Evolutionary conservation across 2,888 invertebrate genomes (phyloP), one percentile per base, ranked within the genome.

Genomic region (Bibio marci): DNA sequence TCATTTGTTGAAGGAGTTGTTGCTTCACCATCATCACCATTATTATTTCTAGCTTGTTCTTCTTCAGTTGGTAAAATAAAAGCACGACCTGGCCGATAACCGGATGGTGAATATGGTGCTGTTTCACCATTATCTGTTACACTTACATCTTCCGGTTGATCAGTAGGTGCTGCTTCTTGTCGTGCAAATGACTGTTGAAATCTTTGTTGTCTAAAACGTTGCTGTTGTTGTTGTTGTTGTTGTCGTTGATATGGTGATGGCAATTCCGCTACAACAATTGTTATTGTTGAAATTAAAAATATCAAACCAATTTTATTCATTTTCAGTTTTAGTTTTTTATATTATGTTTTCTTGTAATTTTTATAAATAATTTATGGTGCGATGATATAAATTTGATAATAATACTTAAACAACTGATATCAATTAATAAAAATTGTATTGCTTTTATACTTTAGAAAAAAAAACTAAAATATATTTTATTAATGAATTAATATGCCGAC

Each of bases 351-450:
- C n/a, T n/a, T n/a, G n/a, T n/a, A n/a, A n/a, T n/a, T n/a, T n/a
- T n/a, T n/a, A n/a, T n/a, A n/a, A n/a, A n/a, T n/a, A n/a, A n/a
- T n/a, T n/a, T n/a, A n/a, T n/a, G n/a, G n/a, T n/a, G n/a, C n/a
- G n/a, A n/a, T n/a, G n/a, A n/a, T n/a, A n/a, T n/a, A n/a, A n/a
- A 14, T 26, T 38, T 19, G 15, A 6, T 32, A 11, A 26, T 19
- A 22, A 15, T 33, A 33, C 25, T 33, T 17, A 22, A 35, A 39
- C 39, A 35, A 39, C 39, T 39, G 39, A 39, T 39, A 35, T 27
- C 15, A 27, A 34, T 17, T 18, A 6, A 28, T 11, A 13, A 2
- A 22, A 7, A 13, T 12, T 13, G 6, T 7, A 6, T 8, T 2
- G 39, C 22, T 39, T 39, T 35, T 39, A 39, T 39, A 39, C 15